Conservation (phyloP, 2,113 vertebrate species). For the Etheostoma spectabile region DNA sequence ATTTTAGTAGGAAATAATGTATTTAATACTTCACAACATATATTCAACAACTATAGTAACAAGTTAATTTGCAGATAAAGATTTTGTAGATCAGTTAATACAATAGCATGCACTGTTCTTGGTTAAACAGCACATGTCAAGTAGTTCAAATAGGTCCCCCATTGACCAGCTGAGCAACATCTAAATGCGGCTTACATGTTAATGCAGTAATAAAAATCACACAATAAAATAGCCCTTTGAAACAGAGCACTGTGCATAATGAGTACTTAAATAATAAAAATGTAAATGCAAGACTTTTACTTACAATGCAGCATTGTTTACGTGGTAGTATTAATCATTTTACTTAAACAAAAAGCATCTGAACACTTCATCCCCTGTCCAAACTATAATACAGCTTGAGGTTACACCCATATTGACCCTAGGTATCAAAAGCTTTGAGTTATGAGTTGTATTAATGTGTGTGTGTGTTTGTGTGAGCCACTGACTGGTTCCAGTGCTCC, state of each 20-base stretch:
- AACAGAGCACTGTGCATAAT: too few species aligned
- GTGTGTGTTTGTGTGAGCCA: constrained; percentile 35
- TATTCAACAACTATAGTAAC: neutral
- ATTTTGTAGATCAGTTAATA: too few species aligned
- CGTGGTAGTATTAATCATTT: neutral
- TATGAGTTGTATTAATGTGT: neutral
- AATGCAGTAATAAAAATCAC: too few species aligned
- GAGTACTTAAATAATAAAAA: neutral
- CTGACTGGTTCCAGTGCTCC: constrained; percentile 97
- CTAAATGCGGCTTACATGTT: too few species aligned
- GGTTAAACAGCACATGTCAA: too few species aligned
- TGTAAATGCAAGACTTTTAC: neutral
- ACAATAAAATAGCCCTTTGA: too few species aligned
- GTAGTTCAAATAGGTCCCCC: too few species aligned
- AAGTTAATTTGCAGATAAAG: too few species aligned
- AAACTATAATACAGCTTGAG: neutral
- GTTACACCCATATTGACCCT: neutral
- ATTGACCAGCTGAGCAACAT: too few species aligned
- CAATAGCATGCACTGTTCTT: too few species aligned
- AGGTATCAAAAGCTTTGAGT: neutral
- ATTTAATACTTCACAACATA: neutral
- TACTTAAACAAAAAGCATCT: neutral
- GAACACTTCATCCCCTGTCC: neutral
- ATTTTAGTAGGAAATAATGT: neutral
- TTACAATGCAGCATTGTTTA: neutral